Conservation (phyloP, 2,888 invertebrate species). For the Rapana venosa region DNA sequence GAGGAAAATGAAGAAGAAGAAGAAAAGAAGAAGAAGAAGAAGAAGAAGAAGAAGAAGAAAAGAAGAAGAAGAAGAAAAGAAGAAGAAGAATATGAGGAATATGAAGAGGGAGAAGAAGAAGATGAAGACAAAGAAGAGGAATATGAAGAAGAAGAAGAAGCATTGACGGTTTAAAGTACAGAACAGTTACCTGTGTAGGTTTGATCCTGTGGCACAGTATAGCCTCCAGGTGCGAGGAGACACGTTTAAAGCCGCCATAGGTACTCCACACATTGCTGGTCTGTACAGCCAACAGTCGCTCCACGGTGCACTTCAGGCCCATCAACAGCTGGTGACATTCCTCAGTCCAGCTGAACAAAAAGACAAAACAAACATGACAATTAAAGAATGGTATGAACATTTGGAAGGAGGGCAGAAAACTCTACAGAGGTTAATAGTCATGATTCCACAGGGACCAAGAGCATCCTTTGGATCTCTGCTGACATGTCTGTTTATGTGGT, state of each 20-base stretch:
- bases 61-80: no score
- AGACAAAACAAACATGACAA: background rate
- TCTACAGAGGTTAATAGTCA: background rate
- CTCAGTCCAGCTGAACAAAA: constrained; percentile 36
- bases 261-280: constrained; percentile 71
- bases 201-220: constrained; percentile 69
- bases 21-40: no score
- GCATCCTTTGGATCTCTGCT: no score
- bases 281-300: constrained; percentile 69
- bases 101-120: no score
- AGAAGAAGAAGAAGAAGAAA: no score
- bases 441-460: background rate
- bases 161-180: no score
- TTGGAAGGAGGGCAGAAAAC: background rate
- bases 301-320: constrained; percentile 69
- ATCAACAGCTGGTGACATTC: constrained; percentile 58
- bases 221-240: constrained; percentile 66
- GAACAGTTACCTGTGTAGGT: constrained; percentile 57
- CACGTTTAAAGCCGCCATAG: constrained; percentile 70
- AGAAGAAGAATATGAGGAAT: no score
- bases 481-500: no score
- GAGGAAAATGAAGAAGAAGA: no score
- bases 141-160: no score
- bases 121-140: no score
- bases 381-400: background rate